Conservation (phyloP, 2,888 invertebrate genomes). For the Cephus sareptanus region DNA sequence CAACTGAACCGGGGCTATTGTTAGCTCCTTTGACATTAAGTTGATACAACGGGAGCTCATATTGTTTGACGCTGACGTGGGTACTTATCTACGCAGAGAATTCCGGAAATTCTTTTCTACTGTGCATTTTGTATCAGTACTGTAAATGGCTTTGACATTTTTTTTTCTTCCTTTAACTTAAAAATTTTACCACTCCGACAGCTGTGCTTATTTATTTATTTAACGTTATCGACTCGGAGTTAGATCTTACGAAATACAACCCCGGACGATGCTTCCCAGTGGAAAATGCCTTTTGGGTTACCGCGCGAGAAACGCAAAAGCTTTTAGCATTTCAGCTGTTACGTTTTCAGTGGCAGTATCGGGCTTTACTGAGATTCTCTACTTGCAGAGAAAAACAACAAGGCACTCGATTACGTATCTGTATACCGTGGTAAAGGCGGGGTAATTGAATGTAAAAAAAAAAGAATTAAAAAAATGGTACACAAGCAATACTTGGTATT, state of each 20-base stretch:
- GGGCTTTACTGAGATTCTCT: neutral
- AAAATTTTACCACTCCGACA: neutral
- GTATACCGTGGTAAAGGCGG: too few relatives aligned
- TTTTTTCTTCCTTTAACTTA: neutral
- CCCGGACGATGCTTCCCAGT: neutral
- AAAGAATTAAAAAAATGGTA: too few relatives aligned
- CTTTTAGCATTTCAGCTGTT: neutral
- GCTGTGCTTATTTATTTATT: neutral
- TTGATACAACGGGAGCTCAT: slow-evolving; percentile 24
- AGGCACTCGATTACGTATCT: neutral
- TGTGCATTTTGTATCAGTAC: neutral
- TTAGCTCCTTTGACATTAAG: slow-evolving; percentile 43
- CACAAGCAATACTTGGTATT: neutral
- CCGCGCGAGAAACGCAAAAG: neutral
- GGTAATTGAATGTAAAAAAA: too few relatives aligned
- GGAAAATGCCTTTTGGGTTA: neutral
- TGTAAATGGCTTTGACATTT: neutral
- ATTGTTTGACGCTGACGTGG: neutral
- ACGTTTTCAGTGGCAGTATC: neutral
- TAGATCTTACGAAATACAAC: neutral
- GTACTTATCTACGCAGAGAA: neutral
- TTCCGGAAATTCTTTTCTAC: neutral
- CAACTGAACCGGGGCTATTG: slow-evolving; percentile 34
- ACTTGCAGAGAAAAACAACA: neutral
- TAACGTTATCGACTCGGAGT: neutral